Evolutionary conservation across 2,797 vertebrate species (phyloP).

Genomic region (Gambelia wislizenii): DNA sequence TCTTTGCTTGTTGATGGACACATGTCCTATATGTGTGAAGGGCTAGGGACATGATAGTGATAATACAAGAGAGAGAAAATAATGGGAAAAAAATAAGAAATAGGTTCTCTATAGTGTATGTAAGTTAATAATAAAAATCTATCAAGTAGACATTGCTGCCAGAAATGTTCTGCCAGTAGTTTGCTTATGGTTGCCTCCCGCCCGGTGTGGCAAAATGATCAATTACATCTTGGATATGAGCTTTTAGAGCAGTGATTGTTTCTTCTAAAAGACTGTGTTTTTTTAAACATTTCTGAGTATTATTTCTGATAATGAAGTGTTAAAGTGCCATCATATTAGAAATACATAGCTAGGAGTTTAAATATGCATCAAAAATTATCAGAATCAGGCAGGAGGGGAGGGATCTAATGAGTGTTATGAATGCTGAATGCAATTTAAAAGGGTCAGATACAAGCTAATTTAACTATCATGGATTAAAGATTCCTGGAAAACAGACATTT

Average conservation of each 20-base stretch:
- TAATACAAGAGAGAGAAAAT: neutral
- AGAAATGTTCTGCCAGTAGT: neutral
- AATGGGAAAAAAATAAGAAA: neutral
- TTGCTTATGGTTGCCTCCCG: neutral
- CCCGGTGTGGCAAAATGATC: neutral
- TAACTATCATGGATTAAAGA: neutral
- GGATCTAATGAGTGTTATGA: neutral
- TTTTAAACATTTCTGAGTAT: neutral
- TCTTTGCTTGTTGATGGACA: no score
- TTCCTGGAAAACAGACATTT: neutral
- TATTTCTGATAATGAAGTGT: neutral
- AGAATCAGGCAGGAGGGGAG: neutral
- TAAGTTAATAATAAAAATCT: neutral
- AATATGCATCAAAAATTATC: neutral
- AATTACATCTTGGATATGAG: neutral
- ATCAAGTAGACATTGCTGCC: neutral
- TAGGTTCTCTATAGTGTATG: neutral
- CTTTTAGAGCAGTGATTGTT: neutral
- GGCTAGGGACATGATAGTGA: neutral
- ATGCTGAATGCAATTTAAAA: neutral
- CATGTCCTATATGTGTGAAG: no score
- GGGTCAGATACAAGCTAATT: neutral
- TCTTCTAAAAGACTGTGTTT: neutral
- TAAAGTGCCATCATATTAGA: neutral
- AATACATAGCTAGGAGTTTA: neutral